Evolutionary conservation across 1,140 invertebrate species (phyloP), one percentile per base, ranked within the genome.

Genomic region (Leptestheria dahalacensis): DNA sequence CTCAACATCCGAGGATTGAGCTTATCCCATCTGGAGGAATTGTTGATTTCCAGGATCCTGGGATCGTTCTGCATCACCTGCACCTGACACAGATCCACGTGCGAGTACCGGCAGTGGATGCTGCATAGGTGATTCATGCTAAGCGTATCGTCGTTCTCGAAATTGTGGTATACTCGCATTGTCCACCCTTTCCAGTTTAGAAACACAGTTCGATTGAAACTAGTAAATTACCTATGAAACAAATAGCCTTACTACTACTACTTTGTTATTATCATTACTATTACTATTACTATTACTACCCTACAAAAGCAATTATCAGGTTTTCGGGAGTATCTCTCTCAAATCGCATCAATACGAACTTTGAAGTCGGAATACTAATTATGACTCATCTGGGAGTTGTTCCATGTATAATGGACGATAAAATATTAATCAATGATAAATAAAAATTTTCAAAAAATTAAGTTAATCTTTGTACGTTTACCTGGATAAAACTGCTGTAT

Each of bases 1-100:
- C 69, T 64, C 68, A 68, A 70, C 48, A 60, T 60, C 6, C 46
- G 12, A 9, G 21, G 25, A 28, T 52, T 51, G 3, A 59, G 46
- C 9, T 25, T 47, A 11, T 20, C 10, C 23, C 26, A 1, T n/a
- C 26, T 20, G 15, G 48, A 23, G 2, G 28, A 12, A 24, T 52
- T 29, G 18, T 18, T 52, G n/a, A 23, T n/a, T 21, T 28, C 2
- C 1, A 18, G 9, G 11, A 28, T 28, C 29, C 24, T n/a, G n/a
- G 48, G 28, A 10, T 18, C 51, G 2, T 18, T 33, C 24, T 18
- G 29, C 48, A 60, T 15, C 20, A 51, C 58, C 1, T 48, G 11
- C 2, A 60, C 25, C 18, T 49, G 50, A 49, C 58, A 60, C 48
- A 60, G n/a, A 28, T 60, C 58, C 6, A 60, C 58, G 26, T 60